A percentile compares a stretch with the other conserved stretches of the same genome.
phyloP scores from a whole-genome alignment of 2,113 vertebrate species.

The Silurus glanis region DNA sequence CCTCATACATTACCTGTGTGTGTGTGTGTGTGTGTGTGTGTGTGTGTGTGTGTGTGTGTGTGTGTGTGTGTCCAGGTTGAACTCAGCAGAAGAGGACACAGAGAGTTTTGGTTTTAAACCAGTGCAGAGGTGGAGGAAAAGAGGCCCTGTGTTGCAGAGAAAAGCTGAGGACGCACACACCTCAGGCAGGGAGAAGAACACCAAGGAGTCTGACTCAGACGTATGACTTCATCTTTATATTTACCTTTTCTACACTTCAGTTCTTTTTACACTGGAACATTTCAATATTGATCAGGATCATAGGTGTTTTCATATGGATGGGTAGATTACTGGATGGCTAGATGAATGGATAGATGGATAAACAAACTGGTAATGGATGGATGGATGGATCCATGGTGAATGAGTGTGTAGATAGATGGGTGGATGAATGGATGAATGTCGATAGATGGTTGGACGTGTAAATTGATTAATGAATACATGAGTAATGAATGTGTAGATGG shows the following conservation, averaged over 20 bases:
- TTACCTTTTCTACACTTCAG: not conserved
- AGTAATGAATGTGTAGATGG: too few species aligned
- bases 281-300: not conserved
- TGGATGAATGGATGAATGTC: not conserved
- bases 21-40: too few species aligned
- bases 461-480: not conserved
- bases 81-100: not conserved
- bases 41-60: not conserved
- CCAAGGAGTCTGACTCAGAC: conserved; percentile 20
- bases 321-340: not conserved
- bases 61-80: not conserved
- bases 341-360: not conserved
- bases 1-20: too few species aligned
- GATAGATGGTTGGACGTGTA: not conserved
- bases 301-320: not conserved
- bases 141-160: conserved; percentile 43
- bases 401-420: not conserved
- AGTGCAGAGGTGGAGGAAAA: conserved; percentile 53
- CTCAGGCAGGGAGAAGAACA: conserved; percentile 28
- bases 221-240: conserved; percentile 36
- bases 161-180: conserved; percentile 35
- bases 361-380: not conserved
- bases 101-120: conserved; percentile 50
- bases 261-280: not conserved
- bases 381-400: not conserved